These are phyloP conservation scores for Amblyraja radiata DNA, from an alignment of 2,797 vertebrate species.

Conservation along the genomic window DNA sequence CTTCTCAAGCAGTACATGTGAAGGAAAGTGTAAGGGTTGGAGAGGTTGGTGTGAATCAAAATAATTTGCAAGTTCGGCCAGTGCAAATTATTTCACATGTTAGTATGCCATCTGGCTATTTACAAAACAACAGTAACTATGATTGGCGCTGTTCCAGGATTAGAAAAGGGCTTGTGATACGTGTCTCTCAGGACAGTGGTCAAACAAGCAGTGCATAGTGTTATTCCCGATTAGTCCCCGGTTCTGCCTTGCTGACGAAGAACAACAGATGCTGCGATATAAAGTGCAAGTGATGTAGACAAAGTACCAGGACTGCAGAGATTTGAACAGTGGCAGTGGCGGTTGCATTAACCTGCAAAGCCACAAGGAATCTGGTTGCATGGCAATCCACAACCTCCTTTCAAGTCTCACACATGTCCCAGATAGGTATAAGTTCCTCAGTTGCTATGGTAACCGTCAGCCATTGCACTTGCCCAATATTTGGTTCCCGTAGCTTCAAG, in stretches of 20 bases:
- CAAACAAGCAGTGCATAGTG: not conserved
- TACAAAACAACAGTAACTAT: not conserved
- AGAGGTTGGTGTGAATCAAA: slow-evolving; percentile 12
- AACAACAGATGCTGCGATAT: not conserved
- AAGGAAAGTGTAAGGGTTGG: slow-evolving; percentile 4
- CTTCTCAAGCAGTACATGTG: not conserved
- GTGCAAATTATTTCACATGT: not conserved
- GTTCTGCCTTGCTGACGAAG: not conserved
- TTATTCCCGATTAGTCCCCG: not conserved
- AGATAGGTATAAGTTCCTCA: no score
- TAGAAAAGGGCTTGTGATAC: no score
- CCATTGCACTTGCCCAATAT: no score
- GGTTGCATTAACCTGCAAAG: not conserved
- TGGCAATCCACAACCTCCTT: not conserved
- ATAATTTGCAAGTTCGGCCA: slow-evolving; percentile 29
- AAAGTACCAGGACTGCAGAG: not conserved
- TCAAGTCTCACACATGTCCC: not conserved
- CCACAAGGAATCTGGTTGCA: no score
- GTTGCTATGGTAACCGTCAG: no score
- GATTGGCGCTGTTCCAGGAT: not conserved
- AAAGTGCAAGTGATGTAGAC: not conserved
- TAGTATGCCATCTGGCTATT: slow-evolving; percentile 13
- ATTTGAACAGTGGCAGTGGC: not conserved
- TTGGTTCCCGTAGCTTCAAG: no score
- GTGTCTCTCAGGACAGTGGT: not conserved